Base-by-base conservation (phyloP, 1,140 invertebrate genomes). In the Dendroctonus valens region DNA sequence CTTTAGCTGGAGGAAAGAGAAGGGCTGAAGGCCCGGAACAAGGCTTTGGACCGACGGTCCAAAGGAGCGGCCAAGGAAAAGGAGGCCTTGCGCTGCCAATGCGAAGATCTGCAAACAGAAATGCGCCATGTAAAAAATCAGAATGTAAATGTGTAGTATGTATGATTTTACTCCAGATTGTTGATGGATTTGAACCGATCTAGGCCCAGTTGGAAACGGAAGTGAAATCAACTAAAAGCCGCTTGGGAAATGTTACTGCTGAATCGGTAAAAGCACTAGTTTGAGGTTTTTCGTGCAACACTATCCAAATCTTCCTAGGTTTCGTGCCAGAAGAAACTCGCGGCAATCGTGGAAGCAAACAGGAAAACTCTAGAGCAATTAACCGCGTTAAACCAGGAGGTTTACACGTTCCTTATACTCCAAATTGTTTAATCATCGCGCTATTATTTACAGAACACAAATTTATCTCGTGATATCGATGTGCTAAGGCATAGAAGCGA, bases 341-440 rank as follows among this genome's bases (percentile, higher is more conserved):
- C 64, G 37, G 53, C 54, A 37, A n/a, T 67, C 4, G 37, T 46
- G 6, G 40, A 57, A 37, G 63, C 65, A 42, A 68, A 70, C 59
- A 50, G 48, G 41, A 68, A 66, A 51, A 26, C 59, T 6, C 41
- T 66, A 6, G 58, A 70, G 14, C 52, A 68, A 14, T 48, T 68
- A 37, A 14, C 59, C n/a, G 49, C 48, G 1, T 50, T 70, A 41
- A 70, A 70, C 37, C 42, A 68, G 39, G 67, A 70, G 69, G 69
- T 70, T 48, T 63, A 26, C 26, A 48, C 6, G 9, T 11, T n/a
- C 6, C 6, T 2, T 38, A 9, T 14, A 26, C 46, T 61, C 7
- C 8, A 41, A 58, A 5, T 40, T 6, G 7, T 7, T 44, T 51
- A 40, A 50, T 38, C 41, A 61, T 12, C 40, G 12, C 14, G 7